Base-by-base conservation (phyloP, 2,888 invertebrate genomes). In the Orchestes rusci region DNA sequence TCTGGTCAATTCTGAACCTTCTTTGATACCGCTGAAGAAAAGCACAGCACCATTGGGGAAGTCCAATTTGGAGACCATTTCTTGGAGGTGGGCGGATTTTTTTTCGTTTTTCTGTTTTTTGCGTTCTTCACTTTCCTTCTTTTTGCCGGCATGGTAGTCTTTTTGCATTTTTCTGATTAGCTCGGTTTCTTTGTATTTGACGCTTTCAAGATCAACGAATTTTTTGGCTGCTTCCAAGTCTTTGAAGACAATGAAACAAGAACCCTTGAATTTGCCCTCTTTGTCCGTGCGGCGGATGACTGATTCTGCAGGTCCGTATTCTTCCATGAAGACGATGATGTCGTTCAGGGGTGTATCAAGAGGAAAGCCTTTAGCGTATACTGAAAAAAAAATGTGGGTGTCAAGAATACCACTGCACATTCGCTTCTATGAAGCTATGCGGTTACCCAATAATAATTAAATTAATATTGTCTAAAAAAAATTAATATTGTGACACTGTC, bases 341-440 rank as follows among this genome's bases (percentile, higher is more conserved):
- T 80, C 77, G 54, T 88, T 84, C 4, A 75, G 72, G 0, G 70
- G 66, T 4, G 76, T 73, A 50, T 77, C 80, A 59, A 79, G 75
- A 0, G 85, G 80, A 59, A 91, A 91, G 3, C 89, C 89, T 74
- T 95, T 95, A 36, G 82, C 82, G 62, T 96, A 97, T 12, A 89
- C 76, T 67, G 46, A 12, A 60, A 64, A 44, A 13, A 49, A 30
- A 43, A 19, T 18, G 12, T n/a, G n/a, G n/a, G n/a, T n/a, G n/a
- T n/a, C n/a, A n/a, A n/a, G n/a, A n/a, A n/a, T n/a, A n/a, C n/a
- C n/a, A n/a, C n/a, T n/a, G n/a, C n/a, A n/a, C n/a, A n/a, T n/a
- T n/a, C n/a, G n/a, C n/a, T n/a, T n/a, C n/a, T n/a, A n/a, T n/a
- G n/a, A n/a, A n/a, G n/a, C n/a, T n/a, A n/a, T n/a, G n/a, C n/a